Evolutionary conservation across 2,888 invertebrate genomes (phyloP), one percentile per base, ranked within the genome.

Genomic region (Dexiosoma caninum): DNA sequence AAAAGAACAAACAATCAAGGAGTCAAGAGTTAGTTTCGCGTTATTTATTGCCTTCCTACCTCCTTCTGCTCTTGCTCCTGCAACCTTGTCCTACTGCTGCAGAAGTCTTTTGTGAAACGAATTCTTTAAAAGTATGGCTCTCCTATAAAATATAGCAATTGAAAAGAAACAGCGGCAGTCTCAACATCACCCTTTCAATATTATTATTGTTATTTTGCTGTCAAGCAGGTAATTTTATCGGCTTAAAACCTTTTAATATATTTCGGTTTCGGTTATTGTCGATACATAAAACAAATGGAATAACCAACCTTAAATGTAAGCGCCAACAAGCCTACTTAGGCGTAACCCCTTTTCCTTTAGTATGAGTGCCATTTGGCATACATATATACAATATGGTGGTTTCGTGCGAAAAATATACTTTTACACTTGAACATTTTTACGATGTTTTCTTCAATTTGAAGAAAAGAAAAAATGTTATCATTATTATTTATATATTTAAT

Each of bases 141-240:
- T 40, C 32, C 23, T 35, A n/a, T 16, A 37, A 49, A 44, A 64
- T 64, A 32, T 64, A 14, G 37, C 23, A 49, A 37, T 30, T 37
- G 32, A 37, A 37, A 49, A 37, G 5, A 23, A 37, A 53, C 53
- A n/a, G 27, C 40, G 23, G 53, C 67, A 77, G 53, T 67, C 42
- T 37, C 51, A 60, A 49, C 71, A 67, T 46, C 70, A 46, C 46
- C 76, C 60, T 69, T 60, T 72, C n/a, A n/a, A n/a, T n/a, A 53
- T 37, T 64, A 72, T 82, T 72, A 64, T 82, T 76, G 78, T 71
- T 75, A 71, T 75, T 75, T 75, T 71, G 67, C 72, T 77, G 83
- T 81, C 79, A 77, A 69, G 71, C 67, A 76, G 82, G 81, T 81
- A 82, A 82, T 81, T 82, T 79, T 82, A 76, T 76, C 64, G 75